phyloP scores from a whole-genome alignment of 1,140 invertebrate species.

The Aradophagus sp. region DNA sequence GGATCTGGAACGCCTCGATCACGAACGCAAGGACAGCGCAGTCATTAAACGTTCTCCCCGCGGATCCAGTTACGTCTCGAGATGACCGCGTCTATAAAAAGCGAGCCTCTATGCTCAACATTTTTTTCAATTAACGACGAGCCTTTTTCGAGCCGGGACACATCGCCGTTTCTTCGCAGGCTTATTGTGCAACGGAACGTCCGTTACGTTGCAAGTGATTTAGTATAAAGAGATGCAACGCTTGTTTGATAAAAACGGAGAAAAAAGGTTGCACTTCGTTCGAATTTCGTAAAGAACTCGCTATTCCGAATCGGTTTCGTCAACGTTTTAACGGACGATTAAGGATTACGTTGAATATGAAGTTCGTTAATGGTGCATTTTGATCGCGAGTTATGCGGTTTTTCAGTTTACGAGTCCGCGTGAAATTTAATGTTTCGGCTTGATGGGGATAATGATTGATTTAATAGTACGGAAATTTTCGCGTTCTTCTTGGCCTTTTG shows the following conservation, averaged over 20 bases:
- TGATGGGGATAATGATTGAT: no score
- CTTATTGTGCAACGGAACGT: slow-evolving; percentile 21
- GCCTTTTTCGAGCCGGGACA: slow-evolving; percentile 21
- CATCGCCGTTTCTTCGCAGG: slow-evolving; percentile 13
- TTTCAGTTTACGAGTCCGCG: no score
- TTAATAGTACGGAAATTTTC: no score
- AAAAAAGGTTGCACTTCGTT: slow-evolving; percentile 4
- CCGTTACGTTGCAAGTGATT: slow-evolving; percentile 3
- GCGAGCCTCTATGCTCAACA: slow-evolving; percentile 17
- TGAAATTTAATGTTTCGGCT: no score
- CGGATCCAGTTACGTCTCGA: slow-evolving; percentile 48
- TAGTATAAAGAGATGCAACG: slow-evolving; percentile 24
- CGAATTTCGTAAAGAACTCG: no score
- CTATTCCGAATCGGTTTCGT: no score
- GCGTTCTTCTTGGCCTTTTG: no score
- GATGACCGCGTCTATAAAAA: slow-evolving; percentile 40
- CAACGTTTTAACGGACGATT: no score
- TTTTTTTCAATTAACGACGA: slow-evolving; percentile 37
- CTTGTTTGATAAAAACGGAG: no score
- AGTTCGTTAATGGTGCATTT: no score
- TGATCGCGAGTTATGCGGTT: no score
- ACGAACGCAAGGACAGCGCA: slow-evolving; percentile 62
- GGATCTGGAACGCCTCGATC: slow-evolving; percentile 65
- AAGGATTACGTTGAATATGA: no score
- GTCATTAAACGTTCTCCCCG: slow-evolving; percentile 62